phyloP scores from a whole-genome alignment of 2,888 invertebrate species.

The Parnassius smintheus region DNA sequence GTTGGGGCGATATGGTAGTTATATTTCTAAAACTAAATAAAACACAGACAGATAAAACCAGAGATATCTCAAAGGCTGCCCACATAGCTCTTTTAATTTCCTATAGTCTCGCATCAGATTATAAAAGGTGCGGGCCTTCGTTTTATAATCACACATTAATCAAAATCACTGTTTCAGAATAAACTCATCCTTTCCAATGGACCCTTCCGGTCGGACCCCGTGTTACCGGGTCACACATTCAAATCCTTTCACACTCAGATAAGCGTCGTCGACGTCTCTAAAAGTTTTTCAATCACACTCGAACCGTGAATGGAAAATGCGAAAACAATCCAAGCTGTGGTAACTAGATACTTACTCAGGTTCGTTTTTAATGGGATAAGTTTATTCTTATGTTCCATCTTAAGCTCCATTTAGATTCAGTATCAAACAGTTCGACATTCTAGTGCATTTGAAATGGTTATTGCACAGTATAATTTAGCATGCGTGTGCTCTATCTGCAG shows the following conservation, averaged over 20 bases:
- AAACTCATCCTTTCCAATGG: conserved; percentile 18
- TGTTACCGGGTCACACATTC: conserved; percentile 21
- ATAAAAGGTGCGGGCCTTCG: conserved; percentile 23
- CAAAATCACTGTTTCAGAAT: conserved; percentile 30
- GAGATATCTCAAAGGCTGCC: no score
- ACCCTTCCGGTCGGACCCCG: conserved; percentile 13
- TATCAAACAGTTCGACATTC: no score
- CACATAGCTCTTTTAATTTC: neutral
- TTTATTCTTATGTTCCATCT: conserved; percentile 13
- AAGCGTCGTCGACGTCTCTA: conserved; percentile 18
- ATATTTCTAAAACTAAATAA: no score
- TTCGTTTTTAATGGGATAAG: conserved; percentile 25
- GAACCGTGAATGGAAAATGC: conserved; percentile 13
- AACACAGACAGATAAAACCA: no score
- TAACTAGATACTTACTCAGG: conserved; percentile 17
- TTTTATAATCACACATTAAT: conserved; percentile 29
- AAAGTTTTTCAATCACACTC: conserved; percentile 27
- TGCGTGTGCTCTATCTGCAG: no score
- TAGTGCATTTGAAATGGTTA: neutral
- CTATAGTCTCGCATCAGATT: conserved; percentile 26
- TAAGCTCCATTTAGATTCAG: neutral
- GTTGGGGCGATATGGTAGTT: no score
- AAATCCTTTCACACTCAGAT: conserved; percentile 24
- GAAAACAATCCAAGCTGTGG: conserved; percentile 19
- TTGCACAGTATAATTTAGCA: no score